Percentiles rank a stretch among this genome's conserved stretches.
Evolutionary conservation across 2,797 vertebrate genomes (phyloP).

Genomic region (Poeciliopsis turneri): DNA sequence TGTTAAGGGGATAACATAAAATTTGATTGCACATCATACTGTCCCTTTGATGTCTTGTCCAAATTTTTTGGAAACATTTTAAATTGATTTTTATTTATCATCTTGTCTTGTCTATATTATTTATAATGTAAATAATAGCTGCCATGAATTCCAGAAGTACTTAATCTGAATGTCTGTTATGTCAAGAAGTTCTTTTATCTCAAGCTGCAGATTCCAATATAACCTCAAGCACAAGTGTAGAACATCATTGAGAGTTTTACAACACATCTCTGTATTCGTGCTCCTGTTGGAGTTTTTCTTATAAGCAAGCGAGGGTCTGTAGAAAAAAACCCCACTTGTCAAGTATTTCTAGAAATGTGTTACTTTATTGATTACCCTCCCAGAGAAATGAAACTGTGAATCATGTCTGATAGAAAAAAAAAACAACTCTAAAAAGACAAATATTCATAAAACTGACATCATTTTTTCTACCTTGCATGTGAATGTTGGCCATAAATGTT

Average conservation of each 20-base stretch:
- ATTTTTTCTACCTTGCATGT: background rate
- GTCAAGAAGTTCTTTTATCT: background rate
- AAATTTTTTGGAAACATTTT: background rate
- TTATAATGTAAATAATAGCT: background rate
- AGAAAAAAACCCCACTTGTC: background rate
- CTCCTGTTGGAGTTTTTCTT: background rate
- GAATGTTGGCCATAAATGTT: background rate
- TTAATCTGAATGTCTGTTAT: conserved; percentile 7
- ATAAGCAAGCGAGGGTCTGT: conserved; percentile 4
- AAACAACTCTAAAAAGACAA: background rate
- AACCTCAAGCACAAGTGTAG: background rate
- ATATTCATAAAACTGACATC: background rate
- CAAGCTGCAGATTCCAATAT: background rate
- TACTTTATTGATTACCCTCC: conserved; percentile 11
- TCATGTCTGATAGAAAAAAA: background rate
- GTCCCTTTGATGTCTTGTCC: background rate
- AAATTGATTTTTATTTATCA: background rate
- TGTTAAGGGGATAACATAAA: no score
- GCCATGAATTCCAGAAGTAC: background rate
- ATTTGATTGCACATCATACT: no score
- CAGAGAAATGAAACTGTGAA: background rate
- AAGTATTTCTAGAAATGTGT: conserved; percentile 5
- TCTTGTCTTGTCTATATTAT: background rate
- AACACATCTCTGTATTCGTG: conserved; percentile 1
- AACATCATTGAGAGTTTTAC: background rate